Base-by-base conservation (phyloP, 1,140 invertebrate species). In the Drosophila orena region DNA sequence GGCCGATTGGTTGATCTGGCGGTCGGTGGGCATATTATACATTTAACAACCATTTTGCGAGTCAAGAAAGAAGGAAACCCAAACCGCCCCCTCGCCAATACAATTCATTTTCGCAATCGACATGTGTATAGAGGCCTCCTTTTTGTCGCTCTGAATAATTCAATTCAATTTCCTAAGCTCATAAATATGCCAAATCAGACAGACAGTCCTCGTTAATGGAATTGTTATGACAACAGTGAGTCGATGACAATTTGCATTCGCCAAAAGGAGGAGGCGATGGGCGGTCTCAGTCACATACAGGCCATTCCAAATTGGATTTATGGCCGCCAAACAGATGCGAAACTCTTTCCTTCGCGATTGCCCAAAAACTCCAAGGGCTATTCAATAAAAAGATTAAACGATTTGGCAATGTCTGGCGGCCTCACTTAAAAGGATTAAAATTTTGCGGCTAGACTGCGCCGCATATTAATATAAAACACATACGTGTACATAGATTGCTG, bases 361-460 rank as follows among this genome's bases (percentile, higher is more conserved):
- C 73, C 77, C 53, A 85, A 58, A 55, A 80, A 54, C 40, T 74
- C 42, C 44, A 35, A 59, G 69, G 77, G 58, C 38, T 52, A 77
- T 77, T 77, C 75, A 77, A 77, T 88, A 81, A 86, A 86, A 72
- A 86, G 83, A 79, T 79, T 75, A 86, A 81, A 86, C 64, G 83
- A 64, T 71, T 76, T 53, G 68, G 60, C 46, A 20, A 34, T 43
- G 46, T 38, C 37, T 57, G 52, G 57, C 20, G 50, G 81, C 64
- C 74, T 77, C 83, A 86, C 83, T 86, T 86, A 88, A 86, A 86
- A 86, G 79, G 83, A 86, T 86, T 86, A 86, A 75, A 54, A 76
- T 83, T 88, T 75, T 88, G 79, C 79, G 85, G 77, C 83, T 59
- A 75, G 50, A 65, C 64, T 35, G 57, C 59, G 70, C 37, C 38